Conservation (phyloP, 1,140 invertebrate species). For the Temnothorax curvispinosus region DNA sequence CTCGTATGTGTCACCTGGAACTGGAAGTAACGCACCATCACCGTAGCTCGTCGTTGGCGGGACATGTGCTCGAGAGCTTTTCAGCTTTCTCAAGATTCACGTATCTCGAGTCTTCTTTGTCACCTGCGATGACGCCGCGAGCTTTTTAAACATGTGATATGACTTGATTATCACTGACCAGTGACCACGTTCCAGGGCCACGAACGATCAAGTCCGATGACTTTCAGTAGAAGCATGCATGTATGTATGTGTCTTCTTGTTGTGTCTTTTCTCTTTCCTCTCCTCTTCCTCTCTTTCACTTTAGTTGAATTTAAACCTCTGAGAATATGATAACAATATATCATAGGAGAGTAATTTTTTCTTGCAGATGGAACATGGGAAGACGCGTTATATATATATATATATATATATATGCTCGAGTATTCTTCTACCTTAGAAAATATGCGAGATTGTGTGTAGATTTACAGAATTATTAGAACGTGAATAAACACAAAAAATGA, state of each 20-base stretch:
- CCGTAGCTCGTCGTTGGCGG: neutral
- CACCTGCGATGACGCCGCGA: slow-evolving; percentile 36
- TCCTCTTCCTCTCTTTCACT: neutral
- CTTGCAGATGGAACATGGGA: neutral
- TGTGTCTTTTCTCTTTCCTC: too few relatives aligned
- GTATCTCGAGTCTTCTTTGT: slow-evolving; percentile 16
- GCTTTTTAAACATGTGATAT: too few relatives aligned
- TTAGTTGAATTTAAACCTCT: neutral
- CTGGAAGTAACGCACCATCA: neutral
- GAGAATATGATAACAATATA: neutral
- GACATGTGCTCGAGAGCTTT: neutral
- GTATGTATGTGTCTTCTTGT: neutral
- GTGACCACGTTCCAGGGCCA: too few relatives aligned
- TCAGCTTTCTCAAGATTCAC: neutral
- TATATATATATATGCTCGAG: too few relatives aligned
- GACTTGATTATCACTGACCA: slow-evolving; percentile 14
- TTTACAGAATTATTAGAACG: neutral
- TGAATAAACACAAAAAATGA: slow-evolving; percentile 1
- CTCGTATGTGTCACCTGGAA: neutral
- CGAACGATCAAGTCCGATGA: too few relatives aligned
- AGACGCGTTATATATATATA: neutral
- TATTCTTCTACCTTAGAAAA: slow-evolving; percentile 1
- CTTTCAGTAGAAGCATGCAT: neutral
- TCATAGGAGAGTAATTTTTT: neutral
- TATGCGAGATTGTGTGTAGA: neutral